Percentiles rank a stretch among this genome's conserved stretches.
These are phyloP conservation scores for Oligia fasciuncula DNA, from an alignment of 2,888 invertebrate species.

Conservation along the genomic window DNA sequence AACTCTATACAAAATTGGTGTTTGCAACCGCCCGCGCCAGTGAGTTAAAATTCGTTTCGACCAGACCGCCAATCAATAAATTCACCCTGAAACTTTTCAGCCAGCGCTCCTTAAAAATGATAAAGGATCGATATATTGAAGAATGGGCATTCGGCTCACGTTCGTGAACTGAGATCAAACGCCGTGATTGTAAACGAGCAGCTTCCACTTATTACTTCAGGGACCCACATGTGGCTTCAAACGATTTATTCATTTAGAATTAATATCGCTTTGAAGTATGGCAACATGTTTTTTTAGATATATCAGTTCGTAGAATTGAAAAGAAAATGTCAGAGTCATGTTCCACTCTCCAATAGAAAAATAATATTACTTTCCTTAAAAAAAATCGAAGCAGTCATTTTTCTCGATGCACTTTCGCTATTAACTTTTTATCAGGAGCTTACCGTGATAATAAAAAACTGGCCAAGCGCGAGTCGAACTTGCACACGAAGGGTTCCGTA, in stretches of 20 bases:
- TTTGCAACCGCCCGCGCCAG: background rate
- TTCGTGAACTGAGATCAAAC: conserved; percentile 69
- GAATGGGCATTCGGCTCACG: conserved; percentile 68
- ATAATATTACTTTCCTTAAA: background rate
- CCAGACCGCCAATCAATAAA: conserved; percentile 40
- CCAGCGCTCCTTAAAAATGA: conserved; percentile 51
- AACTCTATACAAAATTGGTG: background rate
- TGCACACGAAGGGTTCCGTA: too few species aligned
- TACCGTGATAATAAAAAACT: background rate
- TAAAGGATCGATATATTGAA: conserved; percentile 53
- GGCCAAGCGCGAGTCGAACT: too few species aligned
- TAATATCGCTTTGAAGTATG: conserved; percentile 48
- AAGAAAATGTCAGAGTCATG: background rate
- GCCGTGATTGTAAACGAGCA: conserved; percentile 72
- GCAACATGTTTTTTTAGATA: background rate
- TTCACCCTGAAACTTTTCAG: conserved; percentile 43
- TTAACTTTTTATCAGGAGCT: conserved; percentile 52
- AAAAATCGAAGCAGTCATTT: conserved; percentile 26
- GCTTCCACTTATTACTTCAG: conserved; percentile 67
- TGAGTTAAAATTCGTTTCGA: conserved; percentile 17
- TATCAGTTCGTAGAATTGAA: background rate
- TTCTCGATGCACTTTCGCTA: conserved; percentile 36
- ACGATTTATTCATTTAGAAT: conserved; percentile 57
- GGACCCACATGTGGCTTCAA: conserved; percentile 51
- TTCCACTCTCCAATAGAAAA: background rate